Evolutionary conservation across 2,113 vertebrate species (phyloP), one percentile per base, ranked within the genome.

Genomic region (Microcebus tavaratra): DNA sequence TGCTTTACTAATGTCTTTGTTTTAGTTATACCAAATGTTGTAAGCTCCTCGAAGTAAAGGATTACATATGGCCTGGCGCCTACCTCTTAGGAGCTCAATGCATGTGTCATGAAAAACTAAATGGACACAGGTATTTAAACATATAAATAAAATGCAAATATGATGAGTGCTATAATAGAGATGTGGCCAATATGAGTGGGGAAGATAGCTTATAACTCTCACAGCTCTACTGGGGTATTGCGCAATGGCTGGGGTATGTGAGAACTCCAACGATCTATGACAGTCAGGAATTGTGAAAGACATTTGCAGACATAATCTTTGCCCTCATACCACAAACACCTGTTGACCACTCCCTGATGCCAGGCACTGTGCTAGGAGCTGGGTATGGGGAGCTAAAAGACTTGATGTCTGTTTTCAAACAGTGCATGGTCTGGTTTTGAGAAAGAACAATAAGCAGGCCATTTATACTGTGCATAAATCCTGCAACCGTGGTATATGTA

Each of bases 1-100:
- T 83, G 11, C 8, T 36, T 50, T 88, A 34, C 63, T 57, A 27
- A 57, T 12, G 50, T 20, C 45, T 82, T 45, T 90, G 53, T 70
- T 90, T 91, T 81, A 90, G 95, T 90, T 78, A 78, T 81, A 61
- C 9, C n/a, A 78, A 96, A 67, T 70, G 31, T 21, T 11, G 48
- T 29, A 85, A 48, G 34, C 5, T 82, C 31, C 45, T 65, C 45
- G 45, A 81, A 84, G 34, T 89, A 89, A 83, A 45, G 12, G 5
- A 31, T 20, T 92, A 14, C 5, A 0, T 53, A 27, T 23, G 45
- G 12, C 29, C 63, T 65, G 59, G 25, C 65, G 75, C 61, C 50
- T 88, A 68, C 15, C 14, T 85, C 27, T 50, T 20, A 68, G 29
- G 8, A 86, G 7, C 25, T 94, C 73, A 86, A 1, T 53, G 25